Evolutionary conservation across 2,797 vertebrate species (phyloP).

Genomic region (Ficedula albicollis): DNA sequence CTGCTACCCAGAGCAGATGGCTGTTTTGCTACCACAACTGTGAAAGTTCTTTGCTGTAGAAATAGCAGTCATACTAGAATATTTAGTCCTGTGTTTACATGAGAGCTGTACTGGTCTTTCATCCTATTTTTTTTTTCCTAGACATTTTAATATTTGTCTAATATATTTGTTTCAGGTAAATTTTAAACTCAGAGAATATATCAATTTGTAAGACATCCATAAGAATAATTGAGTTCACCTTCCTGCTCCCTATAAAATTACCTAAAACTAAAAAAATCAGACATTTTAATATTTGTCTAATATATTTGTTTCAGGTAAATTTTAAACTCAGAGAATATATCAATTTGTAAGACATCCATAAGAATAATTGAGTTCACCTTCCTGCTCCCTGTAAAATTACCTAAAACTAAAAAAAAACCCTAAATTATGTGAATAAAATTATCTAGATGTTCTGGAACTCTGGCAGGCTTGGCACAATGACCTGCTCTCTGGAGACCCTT

Average conservation of each 20-base stretch:
- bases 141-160: neutral
- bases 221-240: rapidly evolving
- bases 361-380: rapidly evolving
- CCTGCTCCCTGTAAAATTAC: neutral
- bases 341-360: neutral
- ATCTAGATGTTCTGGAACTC: neutral
- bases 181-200: neutral
- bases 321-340: neutral
- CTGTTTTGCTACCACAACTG: neutral
- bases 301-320: neutral
- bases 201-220: neutral
- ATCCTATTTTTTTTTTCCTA: neutral
- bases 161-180: neutral
- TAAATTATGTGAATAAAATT: neutral
- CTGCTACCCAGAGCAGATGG: neutral
- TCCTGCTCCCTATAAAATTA: neutral
- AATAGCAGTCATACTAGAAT: neutral
- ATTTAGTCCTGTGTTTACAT: neutral
- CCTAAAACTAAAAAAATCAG: neutral
- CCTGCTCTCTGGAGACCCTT: neutral
- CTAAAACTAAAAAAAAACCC: neutral
- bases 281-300: neutral
- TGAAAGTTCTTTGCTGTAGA: neutral
- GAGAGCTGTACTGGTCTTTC: neutral
- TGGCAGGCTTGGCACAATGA: rapidly evolving